These are phyloP conservation scores for Luehdorfia chinensis DNA, from an alignment of 1,140 invertebrate genomes.

Conservation along the genomic window DNA sequence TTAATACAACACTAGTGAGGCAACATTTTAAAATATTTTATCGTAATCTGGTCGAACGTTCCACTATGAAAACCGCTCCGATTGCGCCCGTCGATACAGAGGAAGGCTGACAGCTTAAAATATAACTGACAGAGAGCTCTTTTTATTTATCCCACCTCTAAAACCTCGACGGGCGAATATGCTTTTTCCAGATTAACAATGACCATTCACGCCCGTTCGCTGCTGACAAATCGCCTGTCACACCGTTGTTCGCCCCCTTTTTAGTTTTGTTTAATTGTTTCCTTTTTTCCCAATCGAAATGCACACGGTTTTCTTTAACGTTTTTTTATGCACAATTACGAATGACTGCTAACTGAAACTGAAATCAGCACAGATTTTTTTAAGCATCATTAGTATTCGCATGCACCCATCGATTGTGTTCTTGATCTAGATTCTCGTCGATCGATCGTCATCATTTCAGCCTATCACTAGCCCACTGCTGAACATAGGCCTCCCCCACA, in stretches of 20 bases:
- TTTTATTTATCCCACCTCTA: slow-evolving; percentile 30
- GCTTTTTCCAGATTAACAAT: slow-evolving; percentile 30
- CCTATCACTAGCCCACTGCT: no score
- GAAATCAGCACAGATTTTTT: no score
- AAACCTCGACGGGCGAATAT: slow-evolving; percentile 24
- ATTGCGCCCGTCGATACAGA: slow-evolving; percentile 14
- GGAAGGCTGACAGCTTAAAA: slow-evolving; percentile 25
- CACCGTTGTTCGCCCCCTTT: slow-evolving; percentile 13
- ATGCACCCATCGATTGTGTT: no score
- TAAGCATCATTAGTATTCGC: no score
- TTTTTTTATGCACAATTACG: no score
- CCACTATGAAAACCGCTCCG: slow-evolving; percentile 11
- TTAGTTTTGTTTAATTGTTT: neutral
- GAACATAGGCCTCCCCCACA: no score
- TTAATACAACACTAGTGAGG: no score
- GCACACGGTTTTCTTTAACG: no score
- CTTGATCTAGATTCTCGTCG: no score
- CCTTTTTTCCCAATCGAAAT: no score
- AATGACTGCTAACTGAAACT: no score
- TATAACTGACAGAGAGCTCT: slow-evolving; percentile 28
- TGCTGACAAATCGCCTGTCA: slow-evolving; percentile 8
- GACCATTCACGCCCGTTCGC: slow-evolving; percentile 28
- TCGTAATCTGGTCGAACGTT: slow-evolving; percentile 5
- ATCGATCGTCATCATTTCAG: no score
- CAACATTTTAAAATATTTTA: slow-evolving; percentile 10